Conservation (phyloP, 2,888 invertebrate genomes). For the Conops quadrifasciatus region DNA sequence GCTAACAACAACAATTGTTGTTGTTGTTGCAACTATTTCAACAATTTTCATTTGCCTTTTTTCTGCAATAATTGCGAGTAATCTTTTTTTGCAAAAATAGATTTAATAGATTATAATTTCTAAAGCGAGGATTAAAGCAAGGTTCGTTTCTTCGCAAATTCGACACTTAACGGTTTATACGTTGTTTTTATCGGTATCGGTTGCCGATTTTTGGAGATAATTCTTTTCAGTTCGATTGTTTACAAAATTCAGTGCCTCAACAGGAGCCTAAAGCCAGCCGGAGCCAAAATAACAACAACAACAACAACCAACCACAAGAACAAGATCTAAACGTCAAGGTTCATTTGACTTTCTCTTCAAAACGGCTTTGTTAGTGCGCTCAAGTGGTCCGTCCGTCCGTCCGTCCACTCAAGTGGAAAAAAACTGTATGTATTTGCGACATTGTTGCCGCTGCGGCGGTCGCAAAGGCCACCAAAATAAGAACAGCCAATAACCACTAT, state of each 20-base stretch:
- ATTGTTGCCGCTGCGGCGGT: background rate
- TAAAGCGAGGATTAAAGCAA: background rate
- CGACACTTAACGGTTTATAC: too few relatives aligned
- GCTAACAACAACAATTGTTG: background rate
- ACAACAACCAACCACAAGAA: background rate
- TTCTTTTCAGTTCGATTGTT: too few relatives aligned
- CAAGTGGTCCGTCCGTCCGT: background rate
- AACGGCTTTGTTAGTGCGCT: background rate
- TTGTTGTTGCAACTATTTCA: background rate
- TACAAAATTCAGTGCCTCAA: too few relatives aligned
- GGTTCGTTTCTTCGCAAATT: too few relatives aligned
- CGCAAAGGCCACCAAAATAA: background rate
- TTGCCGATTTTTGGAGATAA: too few relatives aligned
- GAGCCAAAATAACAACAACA: constrained; percentile 7
- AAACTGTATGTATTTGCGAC: background rate
- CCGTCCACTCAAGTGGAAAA: background rate
- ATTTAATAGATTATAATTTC: background rate
- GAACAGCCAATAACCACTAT: background rate
- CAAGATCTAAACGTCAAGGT: background rate
- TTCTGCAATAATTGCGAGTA: background rate
- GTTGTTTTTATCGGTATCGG: too few relatives aligned
- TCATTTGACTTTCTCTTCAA: background rate
- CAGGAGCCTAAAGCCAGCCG: too few relatives aligned
- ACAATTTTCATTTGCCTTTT: background rate
- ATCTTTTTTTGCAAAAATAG: background rate